phyloP scores from a whole-genome alignment of 2,797 vertebrate species.

The Stomatorhinus walkeri region DNA sequence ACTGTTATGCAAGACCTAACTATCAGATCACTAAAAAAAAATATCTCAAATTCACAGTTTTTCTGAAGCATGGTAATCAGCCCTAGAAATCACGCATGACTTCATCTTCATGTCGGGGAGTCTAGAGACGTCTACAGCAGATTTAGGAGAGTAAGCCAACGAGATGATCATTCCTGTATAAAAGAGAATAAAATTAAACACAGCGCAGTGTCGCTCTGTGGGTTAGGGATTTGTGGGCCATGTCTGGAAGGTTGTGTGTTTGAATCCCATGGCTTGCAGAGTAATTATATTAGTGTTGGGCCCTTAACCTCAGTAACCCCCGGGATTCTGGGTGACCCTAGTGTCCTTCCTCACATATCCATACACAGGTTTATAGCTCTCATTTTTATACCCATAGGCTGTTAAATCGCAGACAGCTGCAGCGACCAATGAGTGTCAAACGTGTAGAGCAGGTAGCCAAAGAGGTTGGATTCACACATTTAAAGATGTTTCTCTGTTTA shows the following conservation, averaged over 20 bases:
- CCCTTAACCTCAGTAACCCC: neutral
- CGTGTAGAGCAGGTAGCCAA: neutral
- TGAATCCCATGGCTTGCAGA: neutral
- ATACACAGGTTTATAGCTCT: neutral
- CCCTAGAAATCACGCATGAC: neutral
- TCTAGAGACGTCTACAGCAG: neutral
- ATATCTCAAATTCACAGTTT: neutral
- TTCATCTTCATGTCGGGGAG: neutral
- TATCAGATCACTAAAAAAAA: neutral
- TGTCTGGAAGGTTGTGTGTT: neutral
- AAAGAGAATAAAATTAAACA: neutral
- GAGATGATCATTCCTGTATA: neutral
- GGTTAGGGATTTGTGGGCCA: neutral
- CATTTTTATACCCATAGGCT: neutral
- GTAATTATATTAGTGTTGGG: neutral
- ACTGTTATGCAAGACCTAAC: neutral
- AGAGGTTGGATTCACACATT: neutral
- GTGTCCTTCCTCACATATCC: neutral
- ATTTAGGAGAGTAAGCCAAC: neutral
- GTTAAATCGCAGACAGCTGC: neutral
- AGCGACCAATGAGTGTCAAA: neutral
- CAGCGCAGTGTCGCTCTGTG: neutral
- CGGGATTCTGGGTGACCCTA: neutral
- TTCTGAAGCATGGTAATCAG: neutral
- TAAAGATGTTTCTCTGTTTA: neutral